Base-by-base conservation (phyloP, 2,113 vertebrate species). In the Phycodurus eques region DNA sequence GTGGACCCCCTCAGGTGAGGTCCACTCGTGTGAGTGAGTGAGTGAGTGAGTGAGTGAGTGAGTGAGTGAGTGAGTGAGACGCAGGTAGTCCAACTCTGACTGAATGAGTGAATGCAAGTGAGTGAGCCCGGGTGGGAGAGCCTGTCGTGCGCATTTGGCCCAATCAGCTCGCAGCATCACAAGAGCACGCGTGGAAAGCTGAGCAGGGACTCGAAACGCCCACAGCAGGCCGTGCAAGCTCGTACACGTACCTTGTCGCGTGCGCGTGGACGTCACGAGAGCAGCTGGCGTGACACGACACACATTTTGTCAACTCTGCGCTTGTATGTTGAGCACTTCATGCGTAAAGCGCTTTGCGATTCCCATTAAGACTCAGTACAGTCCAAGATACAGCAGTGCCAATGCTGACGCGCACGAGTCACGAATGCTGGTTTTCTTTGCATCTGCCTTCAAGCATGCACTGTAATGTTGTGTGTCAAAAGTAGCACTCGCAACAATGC, bases 81-180 rank as follows among this genome's bases (percentile, higher is more conserved):
- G 73, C 56, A 65, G 14, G 69, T 61, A 39, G 70, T 59, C 59
- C 27, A 64, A 60, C 19, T 68, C 59, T 9, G 20, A 43, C 27
- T 59, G 70, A 43, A 39, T 35, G 61, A 14, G 73, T 71, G 69
- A 5, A 65, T 13, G 75, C n/a, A 27, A 51, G 72, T 43, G 70
- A 27, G 68, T 14, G 65, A 22, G 74, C 72, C 74, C 8, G 85
- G 77, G 12, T 81, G 80, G 87, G 82, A 84, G 61, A 80, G 79
- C 71, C 76, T 86, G 85, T 84, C 83, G 85, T 74, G 73, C 60
- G 66, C n/a, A 46, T 68, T 3, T 49, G 74, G 84, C 83, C 91
- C 91, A 91, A 92, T 92, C 87, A 89, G 85, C 78, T 78, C 44
- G 68, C 80, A 72, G 87, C 83, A 87, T 84, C 84, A 79, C 80